Base-by-base conservation (phyloP, 2,797 vertebrate species). In the Sebastes matsubarae region DNA sequence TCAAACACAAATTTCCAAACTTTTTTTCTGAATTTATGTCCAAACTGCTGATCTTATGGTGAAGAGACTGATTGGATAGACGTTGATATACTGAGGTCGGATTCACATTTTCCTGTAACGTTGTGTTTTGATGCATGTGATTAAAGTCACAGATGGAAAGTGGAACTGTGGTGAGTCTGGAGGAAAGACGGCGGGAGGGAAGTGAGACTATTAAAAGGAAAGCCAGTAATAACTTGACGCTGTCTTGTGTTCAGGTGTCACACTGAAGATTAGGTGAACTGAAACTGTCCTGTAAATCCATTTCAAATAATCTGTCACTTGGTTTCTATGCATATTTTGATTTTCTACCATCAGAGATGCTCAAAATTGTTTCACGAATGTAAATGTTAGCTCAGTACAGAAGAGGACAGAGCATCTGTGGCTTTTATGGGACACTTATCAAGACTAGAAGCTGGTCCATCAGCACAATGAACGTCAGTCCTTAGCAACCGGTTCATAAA, bases 181-280 rank as follows among this genome's bases (percentile, higher is more conserved):
- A 46, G 6, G 55, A 70, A 68, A 29, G 20, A 68, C 8, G 25
- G 4, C 12, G 72, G 74, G n/a, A 55, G 12, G 80, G 90, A 92
- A 91, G 89, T 86, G 74, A 89, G 58, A 89, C 57, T 65, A 67
- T 67, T 74, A 29, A 1, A 75, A 75, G 65, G 24, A 80, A 85
- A 84, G 16, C 16, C 65, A 36, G 42, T 6, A 38, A 79, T 58
- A 67, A 36, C 13, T 68, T 46, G 32, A 24, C 7, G 30, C 34
- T 11, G 54, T 69, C 27, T 54, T 73, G 16, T 52, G 25, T 14
- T 6, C 20, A 68, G 29, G 29, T 70, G 58, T 85, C 61, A 82
- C 5, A 1, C 20, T 38, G 8, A 54, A 29, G 11, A 46, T 24
- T 16, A 71, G 32, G 67, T 18, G 2, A 68, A 30, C 1, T 55